Percentiles rank a stretch among this genome's conserved stretches.
phyloP scores from a whole-genome alignment of 2,113 vertebrate genomes.

The Abramis brama region DNA sequence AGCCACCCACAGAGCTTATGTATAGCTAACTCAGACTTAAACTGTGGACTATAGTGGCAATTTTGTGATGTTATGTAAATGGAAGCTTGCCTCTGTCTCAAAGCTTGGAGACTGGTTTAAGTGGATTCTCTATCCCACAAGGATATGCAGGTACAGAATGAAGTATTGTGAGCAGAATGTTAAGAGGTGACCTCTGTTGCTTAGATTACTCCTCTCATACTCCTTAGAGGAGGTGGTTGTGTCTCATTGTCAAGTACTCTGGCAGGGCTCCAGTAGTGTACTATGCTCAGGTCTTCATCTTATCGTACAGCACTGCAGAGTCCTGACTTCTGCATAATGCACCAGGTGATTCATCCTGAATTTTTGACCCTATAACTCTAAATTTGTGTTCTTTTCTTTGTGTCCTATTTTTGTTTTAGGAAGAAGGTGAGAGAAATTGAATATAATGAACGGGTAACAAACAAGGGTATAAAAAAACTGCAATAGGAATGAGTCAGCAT shows the following conservation, averaged over 20 bases:
- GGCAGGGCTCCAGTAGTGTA: not conserved
- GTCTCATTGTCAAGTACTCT: conserved; percentile 2
- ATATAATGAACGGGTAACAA: not conserved
- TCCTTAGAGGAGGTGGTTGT: conserved; percentile 14
- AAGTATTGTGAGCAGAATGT: conserved; percentile 1
- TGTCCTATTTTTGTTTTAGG: not conserved
- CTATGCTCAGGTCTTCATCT: conserved; percentile 3
- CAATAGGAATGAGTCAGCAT: not conserved
- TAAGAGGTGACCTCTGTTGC: not conserved
- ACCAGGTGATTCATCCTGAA: not conserved
- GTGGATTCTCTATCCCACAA: not conserved
- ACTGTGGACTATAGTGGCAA: not conserved
- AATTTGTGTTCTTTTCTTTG: not conserved
- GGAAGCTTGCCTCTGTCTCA: not conserved
- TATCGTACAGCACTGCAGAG: conserved; percentile 1
- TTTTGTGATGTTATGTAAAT: not conserved
- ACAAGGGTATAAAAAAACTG: not conserved
- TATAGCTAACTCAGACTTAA: not conserved
- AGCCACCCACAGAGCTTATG: conserved; percentile 41
- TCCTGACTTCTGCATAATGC: conserved; percentile 23
- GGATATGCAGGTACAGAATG: not conserved
- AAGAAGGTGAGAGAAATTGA: not conserved
- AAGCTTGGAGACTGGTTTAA: not conserved
- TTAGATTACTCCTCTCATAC: conserved; percentile 1
- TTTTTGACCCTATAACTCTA: not conserved